A percentile compares a stretch with the other conserved stretches of the same genome.
Conservation (phyloP, 2,888 invertebrate species). For the Pharmacophagus antenor region DNA sequence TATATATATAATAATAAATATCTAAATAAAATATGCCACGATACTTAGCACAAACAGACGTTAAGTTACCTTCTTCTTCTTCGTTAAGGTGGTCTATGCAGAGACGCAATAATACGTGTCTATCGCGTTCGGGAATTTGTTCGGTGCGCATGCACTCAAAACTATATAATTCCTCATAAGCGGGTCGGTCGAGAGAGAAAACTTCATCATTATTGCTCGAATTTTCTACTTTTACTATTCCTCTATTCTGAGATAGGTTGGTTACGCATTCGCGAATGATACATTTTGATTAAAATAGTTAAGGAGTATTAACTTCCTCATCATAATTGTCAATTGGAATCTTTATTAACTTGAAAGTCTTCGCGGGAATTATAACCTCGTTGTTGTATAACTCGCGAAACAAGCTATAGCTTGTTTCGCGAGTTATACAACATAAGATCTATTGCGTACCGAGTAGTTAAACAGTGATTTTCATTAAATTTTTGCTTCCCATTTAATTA, state of each 20-base stretch:
- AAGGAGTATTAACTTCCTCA: conserved; percentile 29
- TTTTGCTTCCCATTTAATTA: too few species aligned
- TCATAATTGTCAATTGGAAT: conserved; percentile 29
- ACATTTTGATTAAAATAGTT: conserved; percentile 22
- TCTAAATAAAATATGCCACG: background rate
- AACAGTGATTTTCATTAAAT: too few species aligned
- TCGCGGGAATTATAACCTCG: conserved; percentile 32
- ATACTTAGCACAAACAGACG: conserved; percentile 8
- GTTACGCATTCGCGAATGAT: conserved; percentile 35
- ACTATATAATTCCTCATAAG: conserved; percentile 35
- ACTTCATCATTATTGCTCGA: too few species aligned
- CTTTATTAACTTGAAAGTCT: conserved; percentile 6
- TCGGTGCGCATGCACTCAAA: conserved; percentile 30
- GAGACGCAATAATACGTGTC: conserved; percentile 34
- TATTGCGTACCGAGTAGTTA: too few species aligned
- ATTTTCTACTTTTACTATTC: too few species aligned
- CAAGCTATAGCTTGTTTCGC: conserved; percentile 30
- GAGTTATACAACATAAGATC: conserved; percentile 16
- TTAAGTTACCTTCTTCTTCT: conserved; percentile 39
- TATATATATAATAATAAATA: too few species aligned
- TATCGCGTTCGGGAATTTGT: conserved; percentile 21
- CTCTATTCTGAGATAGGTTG: conserved; percentile 10
- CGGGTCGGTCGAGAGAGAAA: conserved; percentile 31
- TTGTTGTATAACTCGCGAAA: too few species aligned
- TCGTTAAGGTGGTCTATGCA: conserved; percentile 41